Conservation (phyloP, 2,888 invertebrate species). For the Lochmaea crataegi region DNA sequence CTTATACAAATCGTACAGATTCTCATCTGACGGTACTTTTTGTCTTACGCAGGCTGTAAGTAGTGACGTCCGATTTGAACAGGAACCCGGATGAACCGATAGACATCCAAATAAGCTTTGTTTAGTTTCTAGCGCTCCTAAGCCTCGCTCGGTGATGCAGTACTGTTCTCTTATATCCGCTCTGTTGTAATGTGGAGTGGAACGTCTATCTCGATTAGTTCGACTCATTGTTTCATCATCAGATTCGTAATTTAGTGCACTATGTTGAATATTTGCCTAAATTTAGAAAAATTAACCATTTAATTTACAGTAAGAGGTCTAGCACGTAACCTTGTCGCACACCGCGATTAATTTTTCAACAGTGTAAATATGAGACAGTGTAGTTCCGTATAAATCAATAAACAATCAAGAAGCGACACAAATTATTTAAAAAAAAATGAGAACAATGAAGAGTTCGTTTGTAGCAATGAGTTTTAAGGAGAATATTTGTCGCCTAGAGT, state of each 20-base stretch:
- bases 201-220: constrained; percentile 64
- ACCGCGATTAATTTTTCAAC: no score
- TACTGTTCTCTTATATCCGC: constrained; percentile 93
- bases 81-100: constrained; percentile 79
- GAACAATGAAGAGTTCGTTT: no score
- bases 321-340: no score
- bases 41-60: constrained; percentile 88
- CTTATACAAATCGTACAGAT: constrained; percentile 72
- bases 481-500: neutral
- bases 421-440: no score
- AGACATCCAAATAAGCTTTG: constrained; percentile 84
- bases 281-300: constrained; percentile 37
- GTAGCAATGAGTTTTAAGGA: constrained; percentile 23
- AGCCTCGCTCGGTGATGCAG: constrained; percentile 81
- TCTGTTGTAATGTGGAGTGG: constrained; percentile 79
- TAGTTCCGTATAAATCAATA: no score
- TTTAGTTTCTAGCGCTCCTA: constrained; percentile 79
- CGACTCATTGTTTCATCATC: constrained; percentile 84
- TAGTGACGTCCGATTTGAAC: constrained; percentile 72
- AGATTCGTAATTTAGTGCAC: constrained; percentile 81
- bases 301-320: no score
- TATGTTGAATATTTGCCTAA: constrained; percentile 78
- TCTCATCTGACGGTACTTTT: constrained; percentile 89
- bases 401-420: no score
- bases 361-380: no score